Evolutionary conservation across 2,888 invertebrate genomes (phyloP), one percentile per base, ranked within the genome.

Genomic region (Cerastis leucographa): DNA sequence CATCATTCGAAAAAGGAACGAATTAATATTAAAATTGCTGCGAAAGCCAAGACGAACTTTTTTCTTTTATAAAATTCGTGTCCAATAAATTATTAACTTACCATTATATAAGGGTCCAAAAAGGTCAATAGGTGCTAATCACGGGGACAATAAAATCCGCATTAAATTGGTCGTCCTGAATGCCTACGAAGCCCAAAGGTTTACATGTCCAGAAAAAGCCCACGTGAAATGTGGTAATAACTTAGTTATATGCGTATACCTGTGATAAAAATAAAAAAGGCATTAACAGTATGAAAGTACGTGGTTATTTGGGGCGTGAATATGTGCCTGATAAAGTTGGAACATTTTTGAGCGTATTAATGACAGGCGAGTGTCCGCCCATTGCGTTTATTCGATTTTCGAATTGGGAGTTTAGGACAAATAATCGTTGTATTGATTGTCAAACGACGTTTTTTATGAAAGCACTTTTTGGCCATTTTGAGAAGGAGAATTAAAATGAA

Each of bases 111-210:
- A 76, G 62, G 61, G 29, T 62, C 64, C 40, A 68, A 67, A 80
- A 86, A 85, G 77, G 83, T 83, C 83, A 76, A 84, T 81, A 82
- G 83, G 83, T 81, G 35, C 49, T n/a, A 78, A 74, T 83, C 54
- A 80, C 22, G 68, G 64, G 65, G 76, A 80, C 71, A 76, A 76
- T 78, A 78, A 86, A 87, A 80, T 70, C 59, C 42, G 35, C 62
- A 83, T 78, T 78, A 81, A 75, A 80, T 29, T 80, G 75, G 70
- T 76, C 64, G 56, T 64, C 66, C 65, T 46, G 65, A 78, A 83
- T 76, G 64, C 40, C 66, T 61, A 54, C 25, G 17, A 71, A 59
- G 64, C 72, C 73, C 81, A 78, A 69, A 74, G 78, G 76, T 68
- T 77, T 67, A 79, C 71, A 71, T 77, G 67, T 72, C 76, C 73